Base-by-base conservation (phyloP, 2,888 invertebrate species). In the Chrysolina oricalcia region DNA sequence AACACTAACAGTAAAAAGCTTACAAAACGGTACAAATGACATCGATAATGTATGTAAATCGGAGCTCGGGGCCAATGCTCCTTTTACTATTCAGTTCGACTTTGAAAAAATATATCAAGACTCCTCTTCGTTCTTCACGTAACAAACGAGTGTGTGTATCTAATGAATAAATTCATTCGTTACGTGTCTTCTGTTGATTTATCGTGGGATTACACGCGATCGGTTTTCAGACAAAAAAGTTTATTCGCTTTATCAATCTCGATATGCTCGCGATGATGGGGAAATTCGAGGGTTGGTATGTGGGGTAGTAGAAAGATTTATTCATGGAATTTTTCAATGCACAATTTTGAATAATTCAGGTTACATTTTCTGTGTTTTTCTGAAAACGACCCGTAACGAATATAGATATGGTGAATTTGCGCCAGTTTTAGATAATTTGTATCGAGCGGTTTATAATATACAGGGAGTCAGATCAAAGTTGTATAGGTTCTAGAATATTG, bases 141-240 rank as follows among this genome's bases (percentile, higher is more conserved):
- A 35, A 35, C 59, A n/a, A 59, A 59, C 35, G 35, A n/a, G 56
- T 59, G 59, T 35, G 27, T 59, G 27, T 59, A 59, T 59, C n/a
- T 59, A 35, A 59, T 59, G 35, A 59, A 59, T 59, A 35, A 27
- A 59, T 59, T 59, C 27, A 59, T 23, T 59, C 8, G 27, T 59
- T 59, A 59, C 35, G 17, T 59, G n/a, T 59, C n/a, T 59, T 53
- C 10, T n/a, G 59, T 35, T 59, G 59, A 59, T 27, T 27, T 59
- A 59, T 59, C 10, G n/a, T 5, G 15, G 59, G n/a, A 59, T n/a
- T 27, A 59, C 59, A 59, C 59, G 59, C 59, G 35, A 59, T 27
- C n/a, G 59, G 27, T n/a, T n/a, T 59, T n/a, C 59, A 27, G 59
- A 23, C 56, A 48, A 48, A 48, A 48, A 48, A 48, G 35, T 35